Conservation (phyloP, 2,888 invertebrate genomes). For the Poecilus cupreus region DNA sequence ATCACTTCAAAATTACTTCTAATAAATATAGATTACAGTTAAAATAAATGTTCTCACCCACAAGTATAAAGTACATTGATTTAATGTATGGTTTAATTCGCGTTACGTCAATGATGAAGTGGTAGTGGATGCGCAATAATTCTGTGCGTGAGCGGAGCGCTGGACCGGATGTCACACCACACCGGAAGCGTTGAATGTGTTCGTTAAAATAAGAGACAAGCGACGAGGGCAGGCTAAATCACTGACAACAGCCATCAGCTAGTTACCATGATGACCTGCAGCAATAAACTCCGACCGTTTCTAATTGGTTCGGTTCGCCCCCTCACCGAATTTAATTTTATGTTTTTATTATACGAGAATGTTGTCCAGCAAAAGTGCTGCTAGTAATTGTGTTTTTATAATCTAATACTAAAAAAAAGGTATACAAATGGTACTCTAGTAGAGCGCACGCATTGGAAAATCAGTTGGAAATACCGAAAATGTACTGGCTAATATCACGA, state of each 20-base stretch:
- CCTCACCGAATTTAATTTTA: background rate
- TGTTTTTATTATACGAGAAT: background rate
- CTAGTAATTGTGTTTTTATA: too few relatives aligned
- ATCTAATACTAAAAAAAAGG: too few relatives aligned
- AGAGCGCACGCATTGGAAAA: too few relatives aligned
- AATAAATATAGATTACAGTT: too few relatives aligned
- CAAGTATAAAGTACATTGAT: background rate
- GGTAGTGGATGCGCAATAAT: constrained; percentile 31
- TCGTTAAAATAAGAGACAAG: constrained; percentile 6
- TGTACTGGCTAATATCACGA: too few relatives aligned
- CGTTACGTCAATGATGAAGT: constrained; percentile 18
- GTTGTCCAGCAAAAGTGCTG: too few relatives aligned
- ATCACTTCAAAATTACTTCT: too few relatives aligned
- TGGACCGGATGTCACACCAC: constrained; percentile 24
- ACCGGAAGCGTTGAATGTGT: constrained; percentile 19
- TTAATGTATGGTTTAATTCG: constrained; percentile 6
- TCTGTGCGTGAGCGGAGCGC: constrained; percentile 11
- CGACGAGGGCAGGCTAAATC: constrained; percentile 39
- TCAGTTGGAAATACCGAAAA: too few relatives aligned
- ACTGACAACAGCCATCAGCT: background rate
- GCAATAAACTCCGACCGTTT: background rate
- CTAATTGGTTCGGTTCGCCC: background rate
- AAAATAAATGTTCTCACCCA: background rate
- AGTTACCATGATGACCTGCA: constrained; percentile 28
- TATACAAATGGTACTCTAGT: too few relatives aligned